Evolutionary conservation across 2,888 invertebrate species (phyloP).

Genomic region (Temnothorax ravouxi): DNA sequence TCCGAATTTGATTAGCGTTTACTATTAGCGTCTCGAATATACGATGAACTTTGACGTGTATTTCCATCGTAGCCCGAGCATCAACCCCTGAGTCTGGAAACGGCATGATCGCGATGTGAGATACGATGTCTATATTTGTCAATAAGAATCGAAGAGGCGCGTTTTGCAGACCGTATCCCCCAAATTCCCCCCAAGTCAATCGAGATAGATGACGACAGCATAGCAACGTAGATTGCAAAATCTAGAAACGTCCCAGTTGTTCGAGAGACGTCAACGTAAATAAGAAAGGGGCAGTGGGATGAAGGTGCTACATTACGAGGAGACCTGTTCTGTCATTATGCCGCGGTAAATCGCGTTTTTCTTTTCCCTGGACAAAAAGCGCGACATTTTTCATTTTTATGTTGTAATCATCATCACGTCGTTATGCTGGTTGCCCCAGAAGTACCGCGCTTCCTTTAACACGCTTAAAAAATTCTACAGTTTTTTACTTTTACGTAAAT

Average conservation of each 20-base stretch:
- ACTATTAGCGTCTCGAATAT: background rate
- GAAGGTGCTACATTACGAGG: slow-evolving; percentile 32
- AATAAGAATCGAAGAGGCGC: background rate
- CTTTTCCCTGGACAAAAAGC: background rate
- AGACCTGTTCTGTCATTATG: background rate
- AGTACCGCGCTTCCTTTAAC: background rate
- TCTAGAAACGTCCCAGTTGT: background rate
- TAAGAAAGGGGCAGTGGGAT: slow-evolving; percentile 24
- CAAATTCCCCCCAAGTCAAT: background rate
- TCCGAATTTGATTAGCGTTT: background rate
- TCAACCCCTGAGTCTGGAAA: background rate
- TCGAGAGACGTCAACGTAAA: slow-evolving; percentile 3
- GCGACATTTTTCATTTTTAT: slow-evolving; percentile 27
- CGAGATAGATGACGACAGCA: background rate
- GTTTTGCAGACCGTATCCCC: background rate
- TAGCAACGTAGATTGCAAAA: slow-evolving; percentile 28
- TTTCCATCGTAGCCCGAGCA: background rate
- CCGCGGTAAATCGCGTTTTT: background rate
- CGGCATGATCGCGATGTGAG: background rate
- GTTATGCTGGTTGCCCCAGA: background rate
- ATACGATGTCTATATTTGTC: background rate
- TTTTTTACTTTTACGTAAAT: background rate
- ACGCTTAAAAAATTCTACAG: background rate
- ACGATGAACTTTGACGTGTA: slow-evolving; percentile 39
- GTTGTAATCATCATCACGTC: slow-evolving; percentile 3